Percentiles rank a stretch among this genome's conserved stretches.
These are phyloP conservation scores for Cepaea hortensis DNA, from an alignment of 2,888 invertebrate species.

Conservation along the genomic window DNA sequence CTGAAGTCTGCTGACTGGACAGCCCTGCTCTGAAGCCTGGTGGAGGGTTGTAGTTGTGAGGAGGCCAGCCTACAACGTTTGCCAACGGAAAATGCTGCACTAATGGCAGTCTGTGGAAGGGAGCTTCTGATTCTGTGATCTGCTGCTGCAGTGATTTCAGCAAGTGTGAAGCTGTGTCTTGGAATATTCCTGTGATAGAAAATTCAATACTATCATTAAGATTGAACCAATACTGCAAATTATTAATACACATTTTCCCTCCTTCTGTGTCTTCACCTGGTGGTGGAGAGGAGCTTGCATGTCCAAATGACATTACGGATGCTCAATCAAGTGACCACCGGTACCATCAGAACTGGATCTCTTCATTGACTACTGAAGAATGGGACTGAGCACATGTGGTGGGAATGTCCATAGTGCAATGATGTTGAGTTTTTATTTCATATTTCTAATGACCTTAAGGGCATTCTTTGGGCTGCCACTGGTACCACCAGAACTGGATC, in stretches of 20 bases:
- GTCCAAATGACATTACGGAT: too few species aligned
- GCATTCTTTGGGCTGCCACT: too few species aligned
- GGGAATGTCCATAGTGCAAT: too few species aligned
- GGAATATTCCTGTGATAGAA: constrained; percentile 55
- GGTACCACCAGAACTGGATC: too few species aligned
- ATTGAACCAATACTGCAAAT: background rate
- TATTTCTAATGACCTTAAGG: too few species aligned
- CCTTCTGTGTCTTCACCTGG: too few species aligned
- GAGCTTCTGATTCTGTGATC: constrained; percentile 74
- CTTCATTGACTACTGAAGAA: too few species aligned
- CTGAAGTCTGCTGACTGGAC: constrained; percentile 66
- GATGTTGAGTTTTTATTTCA: too few species aligned
- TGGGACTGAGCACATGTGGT: too few species aligned
- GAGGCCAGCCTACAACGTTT: constrained; percentile 65
- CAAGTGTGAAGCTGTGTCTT: constrained; percentile 76
- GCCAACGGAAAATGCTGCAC: constrained; percentile 70
- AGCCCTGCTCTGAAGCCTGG: constrained; percentile 70
- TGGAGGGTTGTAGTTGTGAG: constrained; percentile 72
- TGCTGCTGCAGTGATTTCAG: constrained; percentile 77
- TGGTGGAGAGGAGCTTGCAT: too few species aligned
- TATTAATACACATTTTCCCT: background rate
- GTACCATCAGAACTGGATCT: too few species aligned
- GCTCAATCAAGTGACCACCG: too few species aligned
- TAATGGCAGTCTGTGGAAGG: constrained; percentile 64
- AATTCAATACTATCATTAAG: background rate